Conservation (phyloP, 1,140 invertebrate species). For the Bombus breviceps region DNA sequence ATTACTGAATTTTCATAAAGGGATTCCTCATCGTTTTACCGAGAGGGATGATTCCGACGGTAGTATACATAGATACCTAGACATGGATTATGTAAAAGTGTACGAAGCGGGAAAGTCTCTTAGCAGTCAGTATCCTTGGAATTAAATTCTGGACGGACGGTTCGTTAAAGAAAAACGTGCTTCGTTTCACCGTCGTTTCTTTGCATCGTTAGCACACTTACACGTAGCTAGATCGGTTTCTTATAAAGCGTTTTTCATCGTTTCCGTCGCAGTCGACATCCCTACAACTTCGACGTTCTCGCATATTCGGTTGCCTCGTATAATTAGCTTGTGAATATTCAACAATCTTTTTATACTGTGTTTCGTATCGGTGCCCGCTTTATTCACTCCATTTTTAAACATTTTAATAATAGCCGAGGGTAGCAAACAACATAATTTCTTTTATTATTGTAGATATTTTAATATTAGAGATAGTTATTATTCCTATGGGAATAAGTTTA, state of each 20-base stretch:
- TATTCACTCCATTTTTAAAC: background rate
- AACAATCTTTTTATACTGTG: background rate
- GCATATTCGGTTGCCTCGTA: background rate
- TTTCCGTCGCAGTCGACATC: background rate
- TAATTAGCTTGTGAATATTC: slow-evolving; percentile 38
- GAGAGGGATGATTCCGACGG: background rate
- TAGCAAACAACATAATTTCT: too few species aligned
- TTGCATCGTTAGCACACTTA: slow-evolving; percentile 42
- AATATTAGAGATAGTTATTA: too few species aligned
- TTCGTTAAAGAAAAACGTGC: slow-evolving; percentile 54
- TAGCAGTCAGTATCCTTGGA: slow-evolving; percentile 27
- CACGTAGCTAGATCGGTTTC: slow-evolving; percentile 40
- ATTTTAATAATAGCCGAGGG: background rate
- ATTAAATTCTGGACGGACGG: slow-evolving; percentile 43
- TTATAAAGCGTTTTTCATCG: slow-evolving; percentile 14
- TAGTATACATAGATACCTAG: background rate
- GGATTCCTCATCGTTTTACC: background rate
- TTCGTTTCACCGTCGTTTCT: slow-evolving; percentile 40
- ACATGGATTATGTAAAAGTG: slow-evolving; percentile 31
- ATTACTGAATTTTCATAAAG: background rate
- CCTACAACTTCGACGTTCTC: slow-evolving; percentile 2
- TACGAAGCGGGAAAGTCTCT: slow-evolving; percentile 6
- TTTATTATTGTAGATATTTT: too few species aligned
- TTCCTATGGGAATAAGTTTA: too few species aligned
- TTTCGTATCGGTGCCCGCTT: background rate